Conservation (phyloP, 2,113 vertebrate genomes). For the Syngnathus typhle region DNA sequence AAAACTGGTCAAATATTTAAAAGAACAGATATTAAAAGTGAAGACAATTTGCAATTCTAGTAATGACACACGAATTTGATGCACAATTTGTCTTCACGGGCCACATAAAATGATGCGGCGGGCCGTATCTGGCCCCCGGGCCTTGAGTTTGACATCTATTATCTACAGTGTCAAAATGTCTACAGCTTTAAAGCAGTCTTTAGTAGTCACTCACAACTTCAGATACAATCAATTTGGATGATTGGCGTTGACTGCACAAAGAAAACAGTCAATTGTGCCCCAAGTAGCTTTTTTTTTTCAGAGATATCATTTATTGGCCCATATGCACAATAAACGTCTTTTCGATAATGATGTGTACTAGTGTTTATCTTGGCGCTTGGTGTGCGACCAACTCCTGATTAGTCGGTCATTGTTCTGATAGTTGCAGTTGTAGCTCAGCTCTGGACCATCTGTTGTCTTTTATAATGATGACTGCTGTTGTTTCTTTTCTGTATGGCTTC, state of each 20-base stretch:
- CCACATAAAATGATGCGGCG: too few species aligned
- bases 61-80: too few species aligned
- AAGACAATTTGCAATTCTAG: too few species aligned
- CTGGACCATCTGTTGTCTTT: conserved; percentile 50
- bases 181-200: too few species aligned
- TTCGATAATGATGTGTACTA: not conserved
- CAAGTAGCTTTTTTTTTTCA: not conserved
- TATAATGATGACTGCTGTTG: conserved; percentile 4
- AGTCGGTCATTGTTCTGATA: conserved; percentile 33
- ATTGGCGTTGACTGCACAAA: not conserved
- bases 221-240: not conserved
- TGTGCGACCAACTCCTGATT: conserved; percentile 12
- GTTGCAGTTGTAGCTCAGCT: conserved; percentile 37
- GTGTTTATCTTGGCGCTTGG: not conserved
- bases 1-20: too few species aligned
- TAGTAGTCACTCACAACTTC: too few species aligned
- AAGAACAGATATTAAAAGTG: too few species aligned
- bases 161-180: too few species aligned
- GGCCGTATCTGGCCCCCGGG: too few species aligned
- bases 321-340: not conserved
- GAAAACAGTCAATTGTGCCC: not conserved
- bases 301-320: not conserved
- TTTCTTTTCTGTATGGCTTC: conserved; percentile 11
- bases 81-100: too few species aligned
- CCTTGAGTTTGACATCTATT: too few species aligned